Base-by-base conservation (phyloP, 2,113 vertebrate genomes). In the Gymnogyps californianus region DNA sequence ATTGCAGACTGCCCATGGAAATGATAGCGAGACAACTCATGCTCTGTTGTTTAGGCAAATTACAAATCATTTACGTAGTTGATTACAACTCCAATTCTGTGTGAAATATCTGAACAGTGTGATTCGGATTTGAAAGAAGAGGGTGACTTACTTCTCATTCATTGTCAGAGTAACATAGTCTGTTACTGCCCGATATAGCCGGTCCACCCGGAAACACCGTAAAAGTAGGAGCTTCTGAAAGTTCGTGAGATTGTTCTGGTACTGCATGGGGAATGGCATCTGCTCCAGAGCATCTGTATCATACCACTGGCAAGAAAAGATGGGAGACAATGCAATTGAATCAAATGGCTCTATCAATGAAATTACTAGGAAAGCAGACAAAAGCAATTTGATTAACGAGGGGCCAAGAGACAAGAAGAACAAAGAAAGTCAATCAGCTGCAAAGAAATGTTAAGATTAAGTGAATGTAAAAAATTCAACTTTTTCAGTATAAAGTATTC, bases 181-280 rank as follows among this genome's bases (percentile, higher is more conserved):
- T 0, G 97, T 99, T 71, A 99, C 98, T 0, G 99, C 99, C n/a
- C 99, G 98, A 78, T 99, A 99, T 2, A 99, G 98, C 11, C 99
- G 98, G 54, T 99, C 99, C 71, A 99, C 98, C 4, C 99, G 98
- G 98, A 99, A 99, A 76, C 99, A 99, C 16, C 99, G 99, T 75
- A 99, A 64, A 49, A 99, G 92, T 1, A 99, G 98, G 46, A 99
- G 98, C 96, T 98, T 99, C 98, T 99, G 99, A 95, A 99, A 99
- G 49, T 87, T 36, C 6, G 98, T 98, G 94, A 99, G 97, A 24
- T 21, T 96, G 7, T 95, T 76, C 24, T 98, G 95, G 3, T 99
- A 99, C 55, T 95, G 98, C 98, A 98, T 49, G 28, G 99, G 99
- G 76, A 99, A 96, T 0, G 97, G 97, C 26, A 95, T 97, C 96